Base-by-base conservation (phyloP, 2,797 vertebrate genomes). In the Onychomys leucogaster region DNA sequence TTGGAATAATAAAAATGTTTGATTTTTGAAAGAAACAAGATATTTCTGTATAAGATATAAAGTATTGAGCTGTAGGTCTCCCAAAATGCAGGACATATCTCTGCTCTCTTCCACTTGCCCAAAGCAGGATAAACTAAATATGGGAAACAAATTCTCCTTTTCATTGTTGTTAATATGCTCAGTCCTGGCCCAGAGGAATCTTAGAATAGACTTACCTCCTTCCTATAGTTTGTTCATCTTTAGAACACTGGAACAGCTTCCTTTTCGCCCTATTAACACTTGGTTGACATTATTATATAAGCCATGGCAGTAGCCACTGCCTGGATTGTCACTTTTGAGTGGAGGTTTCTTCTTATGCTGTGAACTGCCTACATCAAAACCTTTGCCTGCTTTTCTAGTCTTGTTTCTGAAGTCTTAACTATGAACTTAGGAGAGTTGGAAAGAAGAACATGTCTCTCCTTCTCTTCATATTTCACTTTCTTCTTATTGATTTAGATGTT, bases 1-100 rank as follows among this genome's bases (percentile, higher is more conserved):
- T n/a, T 93, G 43, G 16, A 61, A 52, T 94, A 41, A 91, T 43
- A 78, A 46, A 96, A 95, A 67, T 23, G 57, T 83, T 78, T 43
- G 6, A 57, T 21, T 89, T 94, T 46, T 89, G 0, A 59, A 82
- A 21, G 37, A 80, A 63, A 19, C 5, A 52, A 82, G 32, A 19
- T 63, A 82, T 89, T 73, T 32, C 19, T 81, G 8, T 1, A 2
- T 49, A 4, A 75, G 65, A 37, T 63, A n/a, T 21, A 49, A 73
- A 63, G 12, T 2, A 82, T 14, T 65, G 43, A 69, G 21, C 27
- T 43, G 1, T 25, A 89, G 34, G 34, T 14, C 7, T 29, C 34
- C 32, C 75, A 71, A 71, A 63, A 82, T 49, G 11, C 9, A 12
- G 10, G 17, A 55, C 0, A 8, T 2, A 3, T 41, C 17, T 63